Conservation (phyloP, 2,113 vertebrate species). For the Scytalopus superciliaris region DNA sequence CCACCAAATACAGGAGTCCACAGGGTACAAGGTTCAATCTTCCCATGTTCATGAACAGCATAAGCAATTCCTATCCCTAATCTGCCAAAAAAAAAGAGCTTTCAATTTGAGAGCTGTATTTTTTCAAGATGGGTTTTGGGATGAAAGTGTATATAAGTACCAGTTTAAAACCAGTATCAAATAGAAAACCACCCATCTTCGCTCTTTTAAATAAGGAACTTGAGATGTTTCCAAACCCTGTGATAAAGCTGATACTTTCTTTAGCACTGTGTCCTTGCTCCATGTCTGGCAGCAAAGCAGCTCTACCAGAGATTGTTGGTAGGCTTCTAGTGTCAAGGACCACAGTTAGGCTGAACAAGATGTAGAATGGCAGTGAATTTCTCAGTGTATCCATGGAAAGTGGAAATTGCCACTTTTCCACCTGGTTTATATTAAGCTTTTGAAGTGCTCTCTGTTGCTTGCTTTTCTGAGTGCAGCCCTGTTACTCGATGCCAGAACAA, state of each 20-base stretch:
- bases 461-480: not conserved
- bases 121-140: not conserved
- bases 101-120: not conserved
- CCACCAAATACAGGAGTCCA: not conserved
- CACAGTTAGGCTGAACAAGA: not conserved
- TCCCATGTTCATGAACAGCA: not conserved
- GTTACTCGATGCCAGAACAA: not conserved
- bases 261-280: not conserved
- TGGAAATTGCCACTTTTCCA: not conserved
- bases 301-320: not conserved
- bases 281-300: not conserved
- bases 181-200: not conserved
- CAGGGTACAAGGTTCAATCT: not conserved
- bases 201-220: not conserved
- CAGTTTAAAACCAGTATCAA: not conserved
- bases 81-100: not conserved
- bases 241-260: not conserved
- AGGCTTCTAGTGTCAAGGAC: not conserved
- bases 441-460: not conserved
- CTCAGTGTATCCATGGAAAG: not conserved
- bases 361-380: not conserved
- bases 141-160: not conserved
- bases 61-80: not conserved
- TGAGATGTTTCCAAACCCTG: not conserved
- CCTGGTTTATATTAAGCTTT: not conserved